Base-by-base conservation (phyloP, 1,140 invertebrate species). In the Caligus rogercresseyi region DNA sequence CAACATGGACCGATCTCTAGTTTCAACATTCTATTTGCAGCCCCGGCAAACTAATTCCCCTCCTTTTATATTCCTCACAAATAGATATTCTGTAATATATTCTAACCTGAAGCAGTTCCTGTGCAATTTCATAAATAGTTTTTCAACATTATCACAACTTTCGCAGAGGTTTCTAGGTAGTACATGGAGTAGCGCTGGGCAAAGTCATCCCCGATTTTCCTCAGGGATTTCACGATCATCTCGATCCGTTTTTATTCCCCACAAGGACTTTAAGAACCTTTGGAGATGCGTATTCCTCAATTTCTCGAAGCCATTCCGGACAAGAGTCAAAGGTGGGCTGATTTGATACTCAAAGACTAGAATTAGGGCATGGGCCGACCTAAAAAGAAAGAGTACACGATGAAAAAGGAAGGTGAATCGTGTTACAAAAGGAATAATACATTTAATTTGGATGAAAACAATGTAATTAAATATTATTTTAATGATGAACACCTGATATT, bases 281-380 rank as follows among this genome's bases (percentile, higher is more conserved):
- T 70, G 84, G 86, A 73, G 86, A 91, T 43, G 91, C 91, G 79
- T 94, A 95, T 72, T 93, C 88, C 72, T 95, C 89, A 69, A 96
- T 94, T 81, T 96, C 92, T 66, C 89, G 76, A 21, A 95, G 75
- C 92, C 91, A 96, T 70, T 93, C 88, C 14, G 89, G 87, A 66
- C 95, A 76, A 73, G 89, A 93, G 71, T 97, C 92, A 75, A 97
- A 98, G 11, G 91, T 94, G 51, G 88, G 89, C 72, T 96, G 90
- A 73, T 88, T 93, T 70, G 89, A 92, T 68, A 98, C 93, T 98
- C 94, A 75, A 95, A 98, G 18, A 97, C 92, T 66, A 98, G 78
- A 67, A 98, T 95, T 52, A 98, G 79, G 25, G 92, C 93, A 78
- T 98, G 92, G 25, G 93, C 94, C 66, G 91, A 94, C 70, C 93